Evolutionary conservation across 2,113 vertebrate genomes (phyloP), one percentile per base, ranked within the genome.

Genomic region (Okapia johnstoni): DNA sequence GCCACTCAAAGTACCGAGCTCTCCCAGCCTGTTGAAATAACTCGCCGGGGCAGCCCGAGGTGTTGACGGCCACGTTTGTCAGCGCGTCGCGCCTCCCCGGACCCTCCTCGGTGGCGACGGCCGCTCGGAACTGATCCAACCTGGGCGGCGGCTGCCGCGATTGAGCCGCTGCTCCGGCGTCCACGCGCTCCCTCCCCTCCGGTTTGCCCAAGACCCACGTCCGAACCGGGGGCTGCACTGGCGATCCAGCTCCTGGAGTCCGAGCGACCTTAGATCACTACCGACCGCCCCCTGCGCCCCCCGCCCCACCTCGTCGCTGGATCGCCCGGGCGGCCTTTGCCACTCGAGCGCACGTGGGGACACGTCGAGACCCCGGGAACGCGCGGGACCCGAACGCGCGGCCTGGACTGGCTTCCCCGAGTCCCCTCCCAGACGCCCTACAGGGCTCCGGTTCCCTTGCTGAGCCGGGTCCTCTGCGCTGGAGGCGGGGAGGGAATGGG

Each of bases 11-110:
- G 70, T 7, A 4, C 23, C 60, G n/a, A 23, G 90, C 95, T 84
- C 76, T 60, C 73, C 57, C 93, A n/a, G 43, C 85, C 94, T 4
- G 96, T 2, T 52, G 98, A 94, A 90, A 61, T 3, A 60, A 5
- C 73, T 17, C 80, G 87, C 84, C 85, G 14, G 76, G 57, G 76
- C 97, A 46, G 86, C 90, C 26, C 76, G 66, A 46, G 83, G 73
- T 90, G 84, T 5, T 83, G 90, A 96, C 36, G 11, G 54, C 54
- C 94, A 2, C 33, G 54, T 30, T 36, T 43, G 92, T 33, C 50
- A 23, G 73, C 33, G 14, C 16, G 30, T 0, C 7, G 21, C 0
- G 43, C 40, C 46, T 66, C 57, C 61, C 7, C 0, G 2, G 21
- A 55, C 57, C 85, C 46, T 58, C 66, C n/a, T 21, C 16, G 3